A percentile compares a stretch with the other conserved stretches of the same genome.
These are phyloP conservation scores for Colius striatus DNA, from an alignment of 2,113 vertebrate species.

Conservation along the genomic window DNA sequence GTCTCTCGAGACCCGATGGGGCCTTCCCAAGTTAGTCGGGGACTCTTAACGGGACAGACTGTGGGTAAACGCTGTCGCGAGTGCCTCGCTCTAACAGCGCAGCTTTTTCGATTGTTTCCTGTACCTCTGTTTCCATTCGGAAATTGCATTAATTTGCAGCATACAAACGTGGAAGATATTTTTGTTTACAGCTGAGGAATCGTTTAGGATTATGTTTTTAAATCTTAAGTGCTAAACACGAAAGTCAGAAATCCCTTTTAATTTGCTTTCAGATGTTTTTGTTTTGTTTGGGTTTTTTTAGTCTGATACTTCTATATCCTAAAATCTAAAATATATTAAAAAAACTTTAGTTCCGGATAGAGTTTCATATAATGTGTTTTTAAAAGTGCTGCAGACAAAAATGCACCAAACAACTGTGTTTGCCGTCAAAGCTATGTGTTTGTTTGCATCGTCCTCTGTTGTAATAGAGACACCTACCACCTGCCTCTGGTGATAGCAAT, in stretches of 20 bases:
- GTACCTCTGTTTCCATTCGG: no score
- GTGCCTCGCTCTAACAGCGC: fast-evolving
- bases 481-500: not conserved
- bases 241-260: not conserved
- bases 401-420: not conserved
- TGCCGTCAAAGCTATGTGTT: not conserved
- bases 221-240: not conserved
- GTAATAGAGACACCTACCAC: not conserved
- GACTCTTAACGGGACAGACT: not conserved
- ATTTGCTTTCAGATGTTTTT: not conserved
- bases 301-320: not conserved
- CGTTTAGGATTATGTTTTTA: fast-evolving
- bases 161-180: no score
- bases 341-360: not conserved
- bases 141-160: no score
- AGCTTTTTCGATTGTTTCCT: fast-evolving
- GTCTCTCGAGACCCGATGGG: fast-evolving
- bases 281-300: not conserved
- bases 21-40: not conserved
- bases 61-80: not conserved
- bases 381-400: not conserved
- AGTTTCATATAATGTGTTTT: not conserved
- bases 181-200: not conserved
- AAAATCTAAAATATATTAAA: not conserved
- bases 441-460: not conserved